Conservation (phyloP, 2,888 invertebrate species). For the Epinotia brunnichana region DNA sequence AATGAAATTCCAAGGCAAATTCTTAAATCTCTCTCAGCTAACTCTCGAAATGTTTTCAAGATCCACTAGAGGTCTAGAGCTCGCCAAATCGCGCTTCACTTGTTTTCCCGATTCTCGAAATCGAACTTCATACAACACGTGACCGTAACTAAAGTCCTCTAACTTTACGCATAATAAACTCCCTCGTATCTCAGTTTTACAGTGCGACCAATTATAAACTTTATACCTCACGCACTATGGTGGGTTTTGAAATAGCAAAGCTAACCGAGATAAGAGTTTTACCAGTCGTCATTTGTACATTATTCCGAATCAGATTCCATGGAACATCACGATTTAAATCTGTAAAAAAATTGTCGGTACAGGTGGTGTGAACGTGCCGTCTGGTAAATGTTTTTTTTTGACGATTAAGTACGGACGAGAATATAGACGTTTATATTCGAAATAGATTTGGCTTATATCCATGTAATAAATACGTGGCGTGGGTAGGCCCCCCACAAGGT, state of each 20-base stretch:
- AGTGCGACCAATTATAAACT: neutral
- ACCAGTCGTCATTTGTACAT: neutral
- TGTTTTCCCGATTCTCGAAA: slow-evolving; percentile 3
- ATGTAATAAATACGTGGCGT: too few relatives aligned
- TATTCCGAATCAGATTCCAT: slow-evolving; percentile 8
- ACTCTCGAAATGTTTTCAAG: neutral
- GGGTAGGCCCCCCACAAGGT: too few relatives aligned
- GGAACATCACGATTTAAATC: slow-evolving; percentile 9
- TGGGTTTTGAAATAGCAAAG: neutral
- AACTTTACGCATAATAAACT: slow-evolving; percentile 4
- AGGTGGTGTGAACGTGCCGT: slow-evolving; percentile 2
- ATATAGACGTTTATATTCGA: neutral
- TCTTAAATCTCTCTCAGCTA: neutral
- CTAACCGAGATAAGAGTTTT: slow-evolving; percentile 1
- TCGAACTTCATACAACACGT: neutral
- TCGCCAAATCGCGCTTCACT: slow-evolving; percentile 16
- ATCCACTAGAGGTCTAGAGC: neutral
- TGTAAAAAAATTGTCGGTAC: slow-evolving; percentile 15
- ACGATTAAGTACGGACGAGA: neutral
- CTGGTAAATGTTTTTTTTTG: slow-evolving; percentile 8
- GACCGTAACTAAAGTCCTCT: slow-evolving; percentile 13
- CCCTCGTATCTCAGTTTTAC: neutral
- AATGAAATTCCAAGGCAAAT: neutral
- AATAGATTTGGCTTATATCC: too few relatives aligned
- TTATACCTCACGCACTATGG: neutral